Conservation (phyloP, 1,140 invertebrate genomes). For the Drosophila prosaltans region DNA sequence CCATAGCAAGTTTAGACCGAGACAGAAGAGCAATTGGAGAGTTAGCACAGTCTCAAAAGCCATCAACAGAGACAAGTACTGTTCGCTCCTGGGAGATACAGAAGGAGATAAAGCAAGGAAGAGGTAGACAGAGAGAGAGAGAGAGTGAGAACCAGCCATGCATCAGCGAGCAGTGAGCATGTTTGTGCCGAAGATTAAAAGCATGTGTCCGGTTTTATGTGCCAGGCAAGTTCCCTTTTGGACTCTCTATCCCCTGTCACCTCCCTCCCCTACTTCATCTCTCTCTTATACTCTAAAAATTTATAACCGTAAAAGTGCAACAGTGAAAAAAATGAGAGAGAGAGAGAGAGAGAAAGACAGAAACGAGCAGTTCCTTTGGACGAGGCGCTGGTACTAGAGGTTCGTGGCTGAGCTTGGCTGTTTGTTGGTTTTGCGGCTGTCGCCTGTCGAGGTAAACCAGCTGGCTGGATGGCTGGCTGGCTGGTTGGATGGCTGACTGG, state of each 20-base stretch:
- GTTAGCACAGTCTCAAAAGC: conserved; percentile 30
- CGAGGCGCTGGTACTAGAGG: conserved; percentile 4
- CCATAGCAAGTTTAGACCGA: conserved; percentile 34
- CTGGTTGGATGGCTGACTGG: conserved; percentile 17
- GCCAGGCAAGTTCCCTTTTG: conserved; percentile 4
- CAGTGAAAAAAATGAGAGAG: conserved; percentile 60
- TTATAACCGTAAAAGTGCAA: conserved; percentile 81
- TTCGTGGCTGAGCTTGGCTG: conserved; percentile 14
- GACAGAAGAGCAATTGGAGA: conserved; percentile 4
- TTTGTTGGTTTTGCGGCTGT: conserved; percentile 58
- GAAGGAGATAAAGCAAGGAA: not conserved
- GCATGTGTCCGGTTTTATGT: conserved; percentile 81
- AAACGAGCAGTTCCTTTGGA: not conserved
- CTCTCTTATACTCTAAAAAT: conserved; percentile 53
- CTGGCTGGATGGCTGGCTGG: conserved; percentile 42
- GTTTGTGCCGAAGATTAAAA: conserved; percentile 80
- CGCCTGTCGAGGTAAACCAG: conserved; percentile 63
- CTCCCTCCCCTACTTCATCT: not conserved
- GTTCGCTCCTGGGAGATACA: no score
- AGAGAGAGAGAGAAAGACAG: conserved; percentile 15
- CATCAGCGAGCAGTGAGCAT: conserved; percentile 79
- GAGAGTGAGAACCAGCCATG: conserved; percentile 49
- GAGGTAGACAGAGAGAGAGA: not conserved
- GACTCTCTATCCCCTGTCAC: not conserved
- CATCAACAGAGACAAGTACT: conserved; percentile 29